Percentiles rank a stretch among this genome's conserved stretches.
These are phyloP conservation scores for Drosophila prosaltans DNA, from an alignment of 1,140 invertebrate genomes.

Conservation along the genomic window DNA sequence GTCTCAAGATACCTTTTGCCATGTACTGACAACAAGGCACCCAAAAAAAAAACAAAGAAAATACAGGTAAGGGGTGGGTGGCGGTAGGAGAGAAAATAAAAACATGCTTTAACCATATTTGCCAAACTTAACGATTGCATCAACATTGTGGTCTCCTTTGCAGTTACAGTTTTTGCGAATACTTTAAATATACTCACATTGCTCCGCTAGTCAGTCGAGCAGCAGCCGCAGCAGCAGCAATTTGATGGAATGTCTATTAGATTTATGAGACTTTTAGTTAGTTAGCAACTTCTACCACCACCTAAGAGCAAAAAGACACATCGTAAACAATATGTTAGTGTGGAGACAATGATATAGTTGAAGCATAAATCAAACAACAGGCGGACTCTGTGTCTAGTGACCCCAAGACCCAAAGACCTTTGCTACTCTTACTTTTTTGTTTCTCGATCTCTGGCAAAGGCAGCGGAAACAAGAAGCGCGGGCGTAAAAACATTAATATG, in stretches of 20 bases:
- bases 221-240: conserved; percentile 31
- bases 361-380: conserved; percentile 61
- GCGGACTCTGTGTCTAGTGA: conserved; percentile 23
- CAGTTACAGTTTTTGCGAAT: conserved; percentile 50
- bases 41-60: conserved; percentile 16
- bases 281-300: conserved; percentile 31
- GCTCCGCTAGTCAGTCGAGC: conserved; percentile 13
- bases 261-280: conserved; percentile 27
- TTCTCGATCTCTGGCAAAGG: not conserved
- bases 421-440: conserved; percentile 70
- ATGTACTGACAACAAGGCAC: conserved; percentile 29
- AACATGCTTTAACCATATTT: conserved; percentile 73
- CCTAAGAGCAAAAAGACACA: conserved; percentile 59
- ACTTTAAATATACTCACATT: conserved; percentile 69
- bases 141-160: conserved; percentile 48
- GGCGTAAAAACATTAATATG: conserved; percentile 75
- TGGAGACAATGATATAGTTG: conserved; percentile 25
- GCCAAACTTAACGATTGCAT: conserved; percentile 81
- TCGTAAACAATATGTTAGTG: conserved; percentile 52
- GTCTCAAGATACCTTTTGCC: conserved; percentile 19
- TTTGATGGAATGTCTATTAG: conserved; percentile 60
- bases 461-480: conserved; percentile 68
- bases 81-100: conserved; percentile 7
- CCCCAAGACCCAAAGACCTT: conserved; percentile 44
- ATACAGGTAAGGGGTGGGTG: no score